Base-by-base conservation (phyloP, 1,140 invertebrate genomes). In the Ips nitidus region DNA sequence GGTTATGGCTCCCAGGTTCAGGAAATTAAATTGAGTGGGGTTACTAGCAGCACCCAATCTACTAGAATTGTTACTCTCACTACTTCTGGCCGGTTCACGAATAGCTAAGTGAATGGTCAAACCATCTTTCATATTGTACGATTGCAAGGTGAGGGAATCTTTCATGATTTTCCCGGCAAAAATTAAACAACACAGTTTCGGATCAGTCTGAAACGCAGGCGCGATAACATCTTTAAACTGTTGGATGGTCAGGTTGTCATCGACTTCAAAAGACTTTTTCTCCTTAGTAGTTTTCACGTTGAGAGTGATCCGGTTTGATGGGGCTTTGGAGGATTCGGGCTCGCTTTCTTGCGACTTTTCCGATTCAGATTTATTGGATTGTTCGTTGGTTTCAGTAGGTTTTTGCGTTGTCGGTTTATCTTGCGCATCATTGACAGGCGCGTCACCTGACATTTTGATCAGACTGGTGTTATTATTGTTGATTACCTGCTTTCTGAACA, bases 111-210 rank as follows among this genome's bases (percentile, higher is more conserved):
- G 98, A 59, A 99, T 93, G 65, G 95, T 97, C 72, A 98, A 85
- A 41, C 97, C 97, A 88, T 99, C 95, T 81, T 96, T 97, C 74
- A 94, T 90, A 81, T 96, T 94, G 82, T 98, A 94, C 77, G 91
- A 90, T 70, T 86, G 84, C 41, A 99, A 81, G 62, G 90, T 92
- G 78, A 99, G 98, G 74, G 87, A 86, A 85, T 99, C 98, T 81
- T 99, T 99, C 87, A 99, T 90, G 68, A 99, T 99, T 87, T 99
- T 99, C 41, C 98, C 98, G 81, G 97, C 96, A 86, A 99, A 99
- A 76, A 99, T 99, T 8, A 99, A 84, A 81, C 97, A 98, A 71
- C 99, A 82, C 78, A 96, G 93, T 74, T 98, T 96, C 3, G 90
- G 83, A 71, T 95, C 89, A 4, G 94, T 88, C 79, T 88, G 91